A percentile compares a stretch with the other conserved stretches of the same genome.
These are phyloP conservation scores for Oceanites oceanicus DNA, from an alignment of 2,113 vertebrate genomes.

Conservation along the genomic window DNA sequence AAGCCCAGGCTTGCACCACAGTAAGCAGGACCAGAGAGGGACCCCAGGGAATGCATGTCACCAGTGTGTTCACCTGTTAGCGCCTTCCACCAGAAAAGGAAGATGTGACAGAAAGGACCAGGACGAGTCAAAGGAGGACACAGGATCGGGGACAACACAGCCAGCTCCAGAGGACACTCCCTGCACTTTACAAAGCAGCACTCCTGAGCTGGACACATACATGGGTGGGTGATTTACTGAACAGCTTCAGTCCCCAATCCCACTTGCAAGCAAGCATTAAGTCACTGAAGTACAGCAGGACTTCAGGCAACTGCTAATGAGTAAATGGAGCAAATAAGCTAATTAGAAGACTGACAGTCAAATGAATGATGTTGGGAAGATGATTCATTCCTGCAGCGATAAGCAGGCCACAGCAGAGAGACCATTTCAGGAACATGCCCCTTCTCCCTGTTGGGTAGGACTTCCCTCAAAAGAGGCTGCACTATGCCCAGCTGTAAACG, in stretches of 20 bases:
- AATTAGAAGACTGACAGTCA: conserved; percentile 72
- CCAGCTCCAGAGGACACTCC: background rate
- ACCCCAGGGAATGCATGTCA: background rate
- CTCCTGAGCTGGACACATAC: background rate
- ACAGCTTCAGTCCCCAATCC: background rate
- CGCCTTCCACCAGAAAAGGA: background rate
- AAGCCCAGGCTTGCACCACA: background rate
- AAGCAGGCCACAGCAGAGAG: background rate
- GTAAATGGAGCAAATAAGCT: conserved; percentile 72
- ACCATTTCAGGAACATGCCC: background rate
- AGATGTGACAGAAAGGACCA: background rate
- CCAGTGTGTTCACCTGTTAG: background rate
- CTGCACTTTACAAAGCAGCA: background rate
- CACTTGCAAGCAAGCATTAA: background rate
- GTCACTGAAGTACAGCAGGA: conserved; percentile 42
- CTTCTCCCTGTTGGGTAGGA: background rate
- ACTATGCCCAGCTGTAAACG: background rate
- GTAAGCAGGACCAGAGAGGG: background rate
- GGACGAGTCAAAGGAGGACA: background rate
- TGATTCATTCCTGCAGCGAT: conserved; percentile 31
- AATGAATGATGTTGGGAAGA: conserved; percentile 52
- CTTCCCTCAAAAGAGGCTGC: background rate
- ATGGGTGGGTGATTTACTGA: background rate
- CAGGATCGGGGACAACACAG: background rate
- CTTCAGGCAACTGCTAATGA: conserved; percentile 62